Evolutionary conservation across 2,113 vertebrate genomes (phyloP), one percentile per base, ranked within the genome.

Genomic region (Ceyx cyanopectus): DNA sequence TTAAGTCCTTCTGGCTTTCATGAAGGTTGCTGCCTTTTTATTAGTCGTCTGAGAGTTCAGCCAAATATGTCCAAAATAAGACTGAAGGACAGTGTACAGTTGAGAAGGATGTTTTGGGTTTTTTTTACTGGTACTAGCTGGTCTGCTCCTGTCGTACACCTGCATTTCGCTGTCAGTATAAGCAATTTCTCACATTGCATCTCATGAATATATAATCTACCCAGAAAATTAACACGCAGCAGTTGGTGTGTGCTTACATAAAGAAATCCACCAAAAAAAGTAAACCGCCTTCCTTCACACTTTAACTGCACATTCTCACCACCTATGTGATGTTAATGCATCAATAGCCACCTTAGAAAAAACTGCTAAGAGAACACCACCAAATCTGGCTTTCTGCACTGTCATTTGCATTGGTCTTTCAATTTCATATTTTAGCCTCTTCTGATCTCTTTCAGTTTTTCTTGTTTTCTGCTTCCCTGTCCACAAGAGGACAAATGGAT

Each of bases 121-220:
- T 21, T 80, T 69, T 70, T 43, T 56, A 24, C 37, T 18, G 8
- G 22, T 56, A 74, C 40, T 56, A 87, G 26, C 26, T 73, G 21
- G n/a, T 26, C 34, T 75, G 26, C 5, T 81, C 34, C 70, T 87
- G 73, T 29, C 75, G 62, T 51, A 82, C 7, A 76, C 51, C 79
- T 91, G 60, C 54, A 26, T 50, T 89, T 80, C 40, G 56, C 30
- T 87, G 70, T 73, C 89, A 89, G 62, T 5, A 57, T 74, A 77
- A 91, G 68, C 43, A 91, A 63, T 48, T 87, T 66, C 48, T 93
- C 41, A 58, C 56, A 58, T 74, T 63, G 69, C 67, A 95, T 82
- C 68, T 90, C 85, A 91, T 89, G 46, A 94, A 89, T 82, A 66
- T 46, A 82, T 85, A 85, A 96, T 41, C 30, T 18, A 69, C 20